These are phyloP conservation scores for Phylloscopus whistleri DNA, from an alignment of 2,113 vertebrate genomes.

Conservation along the genomic window DNA sequence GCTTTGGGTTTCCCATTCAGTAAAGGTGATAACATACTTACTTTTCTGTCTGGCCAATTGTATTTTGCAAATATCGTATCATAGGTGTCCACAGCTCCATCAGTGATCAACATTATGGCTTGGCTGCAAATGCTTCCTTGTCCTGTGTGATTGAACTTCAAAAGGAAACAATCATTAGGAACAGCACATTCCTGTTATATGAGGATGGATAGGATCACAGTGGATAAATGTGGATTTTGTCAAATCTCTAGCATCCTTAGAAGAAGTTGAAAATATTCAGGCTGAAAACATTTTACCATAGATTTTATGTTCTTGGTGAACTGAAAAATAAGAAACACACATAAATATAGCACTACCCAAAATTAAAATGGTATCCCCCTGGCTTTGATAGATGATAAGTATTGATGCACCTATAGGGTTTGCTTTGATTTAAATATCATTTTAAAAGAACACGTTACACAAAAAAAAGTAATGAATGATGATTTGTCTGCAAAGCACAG, in stretches of 20 bases:
- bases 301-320: background rate
- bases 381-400: background rate
- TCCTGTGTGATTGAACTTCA: slow-evolving; percentile 94
- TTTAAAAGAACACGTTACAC: background rate
- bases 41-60: slow-evolving; percentile 98
- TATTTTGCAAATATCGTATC: slow-evolving; percentile 93
- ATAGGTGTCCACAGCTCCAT: slow-evolving; percentile 96
- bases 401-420: background rate
- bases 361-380: background rate
- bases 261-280: background rate
- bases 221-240: background rate
- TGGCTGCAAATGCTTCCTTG: slow-evolving; percentile 97
- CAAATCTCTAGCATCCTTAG: background rate
- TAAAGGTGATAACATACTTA: slow-evolving; percentile 38
- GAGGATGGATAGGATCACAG: background rate
- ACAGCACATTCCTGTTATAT: background rate
- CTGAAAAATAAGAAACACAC: background rate
- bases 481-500: background rate
- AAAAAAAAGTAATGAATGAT: background rate
- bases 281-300: background rate
- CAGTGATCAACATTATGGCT: slow-evolving; percentile 97
- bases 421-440: background rate
- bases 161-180: background rate
- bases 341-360: background rate
- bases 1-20: background rate